Evolutionary conservation across 2,888 invertebrate genomes (phyloP), one percentile per base, ranked within the genome.

Genomic region (Anoplius nigerrimus): DNA sequence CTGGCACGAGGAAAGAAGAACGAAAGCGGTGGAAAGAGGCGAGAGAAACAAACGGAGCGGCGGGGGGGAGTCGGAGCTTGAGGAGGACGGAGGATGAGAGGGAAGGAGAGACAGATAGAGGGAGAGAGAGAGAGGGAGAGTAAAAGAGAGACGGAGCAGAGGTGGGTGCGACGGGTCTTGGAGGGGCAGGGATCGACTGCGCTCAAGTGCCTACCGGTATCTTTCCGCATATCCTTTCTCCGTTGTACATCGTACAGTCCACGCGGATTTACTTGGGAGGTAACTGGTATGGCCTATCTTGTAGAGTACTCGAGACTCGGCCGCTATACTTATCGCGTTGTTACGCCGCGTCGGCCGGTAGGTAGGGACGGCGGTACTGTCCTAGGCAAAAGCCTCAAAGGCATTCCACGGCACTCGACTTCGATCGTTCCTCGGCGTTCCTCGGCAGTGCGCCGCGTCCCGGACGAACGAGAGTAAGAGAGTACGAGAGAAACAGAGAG

Each of bases 191-290:
- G 18, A 48, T 34, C 52, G 34, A 34, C 34, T 55, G 53, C 46
- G 67, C 43, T 48, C 34, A 61, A 64, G 68, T 34, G 34, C 66
- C 68, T 52, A 71, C 66, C 79, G 76, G 78, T 80, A 80, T 73
- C 79, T 81, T 77, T 81, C 71, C 73, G 72, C 68, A 59, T 76
- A 81, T 80, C 78, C 80, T 82, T 82, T 81, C 82, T 75, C 76
- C 76, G 66, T 34, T 27, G 70, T 55, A 72, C 46, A 59, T 34
- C 65, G 69, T 75, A 76, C 72, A 76, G 73, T 80, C 69, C 76
- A 56, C 66, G 60, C 48, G 65, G 74, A 75, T 75, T 74, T 74
- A 72, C 69, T 67, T 69, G 78, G 69, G 71, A 76, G 74, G 78
- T 74, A 72, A 72, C 69, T 69, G 63, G 72, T 57, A 71, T 63